These are phyloP conservation scores for Orius insidiosus DNA, from an alignment of 1,140 invertebrate genomes.

Conservation along the genomic window DNA sequence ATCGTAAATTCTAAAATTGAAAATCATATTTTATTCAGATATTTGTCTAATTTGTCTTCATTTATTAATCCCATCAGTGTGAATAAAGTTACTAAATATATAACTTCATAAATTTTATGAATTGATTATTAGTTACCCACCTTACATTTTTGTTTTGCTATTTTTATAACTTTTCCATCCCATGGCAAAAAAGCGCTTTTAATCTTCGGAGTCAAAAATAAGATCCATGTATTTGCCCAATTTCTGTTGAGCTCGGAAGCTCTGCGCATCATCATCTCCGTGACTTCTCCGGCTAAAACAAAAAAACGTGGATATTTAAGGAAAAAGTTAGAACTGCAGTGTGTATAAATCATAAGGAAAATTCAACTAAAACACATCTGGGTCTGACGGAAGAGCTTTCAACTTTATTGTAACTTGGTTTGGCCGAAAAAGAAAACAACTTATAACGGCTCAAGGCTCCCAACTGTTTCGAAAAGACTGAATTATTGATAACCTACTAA, in stretches of 20 bases:
- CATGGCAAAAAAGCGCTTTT: slow-evolving; percentile 8
- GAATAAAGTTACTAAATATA: background rate
- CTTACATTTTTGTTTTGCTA: slow-evolving; percentile 13
- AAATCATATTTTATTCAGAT: background rate
- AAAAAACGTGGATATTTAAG: too few species aligned
- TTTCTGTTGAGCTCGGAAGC: background rate
- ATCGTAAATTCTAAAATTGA: slow-evolving; percentile 9
- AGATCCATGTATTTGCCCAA: slow-evolving; percentile 6
- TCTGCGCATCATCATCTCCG: slow-evolving; percentile 6
- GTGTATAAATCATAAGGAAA: too few species aligned
- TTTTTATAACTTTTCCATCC: slow-evolving; percentile 11
- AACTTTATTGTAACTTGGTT: too few species aligned
- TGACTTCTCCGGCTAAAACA: slow-evolving; percentile 12
- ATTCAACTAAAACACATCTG: too few species aligned
- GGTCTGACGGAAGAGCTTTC: too few species aligned
- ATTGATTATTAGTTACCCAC: slow-evolving; percentile 1
- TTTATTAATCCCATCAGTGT: background rate
- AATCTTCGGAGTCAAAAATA: slow-evolving; percentile 17
- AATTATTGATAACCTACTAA: too few species aligned
- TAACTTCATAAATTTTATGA: background rate
- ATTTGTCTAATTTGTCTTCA: background rate
- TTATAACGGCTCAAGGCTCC: too few species aligned
- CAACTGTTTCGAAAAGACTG: too few species aligned
- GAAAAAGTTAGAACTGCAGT: too few species aligned
- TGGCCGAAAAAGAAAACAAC: too few species aligned